These are phyloP conservation scores for Magallana ariakensis DNA, from an alignment of 1,140 invertebrate genomes.

Conservation along the genomic window DNA sequence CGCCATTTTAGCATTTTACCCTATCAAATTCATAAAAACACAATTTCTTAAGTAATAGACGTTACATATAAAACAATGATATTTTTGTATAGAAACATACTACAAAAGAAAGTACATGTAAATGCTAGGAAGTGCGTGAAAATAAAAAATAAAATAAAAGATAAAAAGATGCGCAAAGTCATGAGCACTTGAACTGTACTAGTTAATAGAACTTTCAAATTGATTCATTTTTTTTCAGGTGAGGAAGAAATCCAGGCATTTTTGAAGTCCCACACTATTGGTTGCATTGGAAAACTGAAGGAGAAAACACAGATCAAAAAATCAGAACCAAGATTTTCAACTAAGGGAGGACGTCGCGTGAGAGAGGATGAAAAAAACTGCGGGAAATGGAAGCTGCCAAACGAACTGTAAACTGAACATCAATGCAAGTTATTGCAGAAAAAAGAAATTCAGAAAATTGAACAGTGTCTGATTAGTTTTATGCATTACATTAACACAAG, in stretches of 20 bases:
- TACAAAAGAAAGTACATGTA: not conserved
- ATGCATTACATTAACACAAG: too few relatives aligned
- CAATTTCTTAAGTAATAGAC: not conserved
- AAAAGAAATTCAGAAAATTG: too few relatives aligned
- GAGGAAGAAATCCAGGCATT: not conserved
- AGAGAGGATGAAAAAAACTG: not conserved
- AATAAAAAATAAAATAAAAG: too few relatives aligned
- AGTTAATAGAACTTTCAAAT: not conserved
- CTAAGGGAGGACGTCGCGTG: not conserved
- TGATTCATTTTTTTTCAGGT: not conserved
- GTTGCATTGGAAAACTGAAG: not conserved
- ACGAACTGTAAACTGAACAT: too few relatives aligned
- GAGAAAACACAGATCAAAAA: not conserved
- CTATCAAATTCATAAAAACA: not conserved
- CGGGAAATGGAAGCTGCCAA: not conserved
- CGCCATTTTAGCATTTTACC: too few relatives aligned
- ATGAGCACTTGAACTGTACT: not conserved
- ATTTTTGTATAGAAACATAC: not conserved
- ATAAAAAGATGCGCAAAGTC: too few relatives aligned
- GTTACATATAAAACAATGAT: not conserved
- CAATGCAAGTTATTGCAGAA: too few relatives aligned
- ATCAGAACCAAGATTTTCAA: not conserved
- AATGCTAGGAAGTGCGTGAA: too few relatives aligned
- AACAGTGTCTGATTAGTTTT: too few relatives aligned
- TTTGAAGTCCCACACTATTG: not conserved